Percentiles rank a stretch among this genome's conserved stretches.
Conservation (phyloP, 1,140 invertebrate genomes). For the Cardiocondyla obscurior region DNA sequence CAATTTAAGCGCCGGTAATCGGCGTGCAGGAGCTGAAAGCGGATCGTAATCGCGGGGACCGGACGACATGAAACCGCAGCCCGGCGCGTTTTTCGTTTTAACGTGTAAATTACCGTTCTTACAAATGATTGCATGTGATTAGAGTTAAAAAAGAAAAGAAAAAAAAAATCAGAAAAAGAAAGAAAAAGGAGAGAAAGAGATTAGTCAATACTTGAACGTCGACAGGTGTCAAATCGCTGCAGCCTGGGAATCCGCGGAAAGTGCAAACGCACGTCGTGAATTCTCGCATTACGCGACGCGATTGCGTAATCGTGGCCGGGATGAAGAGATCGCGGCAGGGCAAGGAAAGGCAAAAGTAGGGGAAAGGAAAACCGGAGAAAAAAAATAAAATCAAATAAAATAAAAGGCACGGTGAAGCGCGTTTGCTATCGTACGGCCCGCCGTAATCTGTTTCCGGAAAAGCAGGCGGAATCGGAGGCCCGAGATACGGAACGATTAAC, state of each 20-base stretch:
- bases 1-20: constrained; percentile 16
- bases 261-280: constrained; percentile 17
- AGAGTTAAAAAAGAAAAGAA: neutral
- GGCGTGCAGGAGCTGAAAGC: neutral
- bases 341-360: neutral
- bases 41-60: neutral
- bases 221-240: constrained; percentile 4
- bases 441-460: constrained; percentile 19
- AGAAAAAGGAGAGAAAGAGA: neutral
- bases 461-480: neutral
- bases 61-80: neutral
- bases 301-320: constrained; percentile 5
- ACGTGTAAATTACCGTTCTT: neutral
- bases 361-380: no score
- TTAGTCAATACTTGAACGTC: neutral
- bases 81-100: neutral
- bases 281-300: constrained; percentile 17
- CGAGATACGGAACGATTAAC: neutral
- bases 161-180: no score
- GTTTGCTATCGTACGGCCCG: no score
- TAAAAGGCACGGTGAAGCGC: neutral
- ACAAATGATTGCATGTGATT: neutral
- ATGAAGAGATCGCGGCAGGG: neutral
- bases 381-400: neutral
- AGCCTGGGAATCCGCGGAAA: neutral